Conservation (phyloP, 2,888 invertebrate species). For the Pogonocherus hispidulus region DNA sequence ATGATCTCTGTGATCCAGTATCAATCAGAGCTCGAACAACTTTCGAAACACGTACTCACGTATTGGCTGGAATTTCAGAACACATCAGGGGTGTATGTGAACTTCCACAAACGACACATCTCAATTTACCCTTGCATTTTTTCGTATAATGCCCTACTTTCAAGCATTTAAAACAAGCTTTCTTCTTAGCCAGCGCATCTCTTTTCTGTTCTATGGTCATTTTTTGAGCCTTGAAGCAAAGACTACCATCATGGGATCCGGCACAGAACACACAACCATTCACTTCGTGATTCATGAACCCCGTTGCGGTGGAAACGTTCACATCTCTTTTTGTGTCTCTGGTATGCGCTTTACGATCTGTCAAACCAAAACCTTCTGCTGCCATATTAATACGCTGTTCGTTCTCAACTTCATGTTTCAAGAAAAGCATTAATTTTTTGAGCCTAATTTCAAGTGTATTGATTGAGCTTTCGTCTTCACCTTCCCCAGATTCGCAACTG, state of each 20-base stretch:
- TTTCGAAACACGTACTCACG: not conserved
- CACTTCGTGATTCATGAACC: constrained; percentile 21
- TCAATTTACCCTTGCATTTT: constrained; percentile 15
- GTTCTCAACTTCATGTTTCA: not conserved
- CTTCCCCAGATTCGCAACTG: not conserved
- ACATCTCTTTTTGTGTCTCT: not conserved
- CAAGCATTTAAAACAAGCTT: constrained; percentile 14
- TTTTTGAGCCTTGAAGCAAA: constrained; percentile 23
- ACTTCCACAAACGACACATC: constrained; percentile 18
- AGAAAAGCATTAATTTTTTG: constrained; percentile 4
- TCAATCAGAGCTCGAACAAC: constrained; percentile 13
- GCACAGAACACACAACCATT: constrained; percentile 22
- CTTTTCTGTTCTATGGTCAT: constrained; percentile 19
- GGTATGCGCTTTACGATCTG: not conserved
- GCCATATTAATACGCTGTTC: too few relatives aligned
- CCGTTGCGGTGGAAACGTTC: not conserved
- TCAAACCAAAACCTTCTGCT: too few relatives aligned
- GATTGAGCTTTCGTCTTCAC: not conserved
- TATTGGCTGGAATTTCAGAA: not conserved
- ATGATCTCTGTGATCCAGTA: constrained; percentile 8
- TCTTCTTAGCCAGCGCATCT: not conserved
- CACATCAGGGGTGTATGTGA: constrained; percentile 14
- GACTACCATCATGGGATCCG: constrained; percentile 18
- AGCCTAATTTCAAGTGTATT: not conserved
- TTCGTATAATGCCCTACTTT: constrained; percentile 4